phyloP scores from a whole-genome alignment of 2,888 invertebrate genomes.

The Allygus modestus region DNA sequence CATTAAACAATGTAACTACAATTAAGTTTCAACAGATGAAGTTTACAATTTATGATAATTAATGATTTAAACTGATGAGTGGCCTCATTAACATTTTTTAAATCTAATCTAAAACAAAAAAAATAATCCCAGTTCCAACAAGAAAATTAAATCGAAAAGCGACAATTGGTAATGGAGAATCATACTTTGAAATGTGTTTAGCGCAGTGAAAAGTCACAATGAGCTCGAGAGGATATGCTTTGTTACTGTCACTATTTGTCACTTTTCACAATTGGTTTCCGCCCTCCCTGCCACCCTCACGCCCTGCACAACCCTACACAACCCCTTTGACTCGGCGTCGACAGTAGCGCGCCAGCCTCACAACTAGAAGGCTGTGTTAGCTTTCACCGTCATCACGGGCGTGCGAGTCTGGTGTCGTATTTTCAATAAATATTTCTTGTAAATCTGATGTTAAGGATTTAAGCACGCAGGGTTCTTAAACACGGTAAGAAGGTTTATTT shows the following conservation, averaged over 20 bases:
- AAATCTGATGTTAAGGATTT: not conserved
- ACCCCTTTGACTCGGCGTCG: constrained; percentile 21
- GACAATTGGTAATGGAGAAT: constrained; percentile 14
- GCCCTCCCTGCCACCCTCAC: constrained; percentile 37
- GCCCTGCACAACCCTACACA: constrained; percentile 31
- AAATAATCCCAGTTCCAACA: not conserved
- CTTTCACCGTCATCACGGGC: not conserved
- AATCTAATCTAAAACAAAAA: not conserved
- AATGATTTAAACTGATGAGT: too few species aligned
- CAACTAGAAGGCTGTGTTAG: not conserved
- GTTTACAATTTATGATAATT: too few species aligned
- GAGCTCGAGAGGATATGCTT: constrained; percentile 39
- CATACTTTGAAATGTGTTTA: constrained; percentile 43
- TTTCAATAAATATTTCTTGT: not conserved
- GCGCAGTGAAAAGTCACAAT: constrained; percentile 30
- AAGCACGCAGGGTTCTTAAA: not conserved
- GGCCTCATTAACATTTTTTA: too few species aligned
- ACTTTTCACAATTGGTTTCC: constrained; percentile 51
- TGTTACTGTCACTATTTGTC: constrained; percentile 58
- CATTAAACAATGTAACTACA: too few species aligned
- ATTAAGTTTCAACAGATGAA: too few species aligned
- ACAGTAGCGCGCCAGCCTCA: not conserved
- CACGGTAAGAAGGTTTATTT: too few species aligned
- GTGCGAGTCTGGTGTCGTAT: not conserved
- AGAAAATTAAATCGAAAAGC: not conserved